Conservation (phyloP, 2,113 vertebrate genomes). For the Larimichthys polyactis region DNA sequence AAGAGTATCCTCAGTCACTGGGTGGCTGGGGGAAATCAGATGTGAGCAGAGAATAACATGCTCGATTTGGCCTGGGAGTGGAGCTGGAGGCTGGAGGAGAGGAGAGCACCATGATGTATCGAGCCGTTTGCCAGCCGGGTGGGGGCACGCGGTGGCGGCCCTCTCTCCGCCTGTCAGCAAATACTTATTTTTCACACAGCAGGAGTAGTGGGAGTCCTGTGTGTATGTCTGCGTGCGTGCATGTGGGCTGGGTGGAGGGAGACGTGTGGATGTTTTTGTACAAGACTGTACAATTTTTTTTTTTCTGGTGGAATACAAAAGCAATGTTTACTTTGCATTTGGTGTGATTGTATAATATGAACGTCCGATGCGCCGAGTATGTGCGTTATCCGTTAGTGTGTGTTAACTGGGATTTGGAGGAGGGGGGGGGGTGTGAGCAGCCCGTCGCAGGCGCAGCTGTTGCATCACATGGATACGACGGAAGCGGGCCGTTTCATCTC, state of each 20-base stretch:
- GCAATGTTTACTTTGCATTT: constrained; percentile 33
- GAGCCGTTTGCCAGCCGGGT: constrained; percentile 89
- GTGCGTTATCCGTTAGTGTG: neutral
- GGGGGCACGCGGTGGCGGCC: constrained; percentile 82
- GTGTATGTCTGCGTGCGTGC: constrained; percentile 64
- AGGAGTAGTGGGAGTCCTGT: constrained; percentile 86
- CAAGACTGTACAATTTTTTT: constrained; percentile 12
- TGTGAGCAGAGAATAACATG: constrained; percentile 94
- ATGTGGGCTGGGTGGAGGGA: constrained; percentile 42
- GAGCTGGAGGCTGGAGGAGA: constrained; percentile 62
- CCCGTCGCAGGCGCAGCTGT: constrained; percentile 88
- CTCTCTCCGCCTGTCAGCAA: constrained; percentile 91
- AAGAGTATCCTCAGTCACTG: constrained; percentile 87
- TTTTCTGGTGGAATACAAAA: constrained; percentile 15
- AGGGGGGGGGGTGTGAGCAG: constrained; percentile 85
- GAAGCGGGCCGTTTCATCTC: constrained; percentile 84
- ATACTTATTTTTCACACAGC: constrained; percentile 95
- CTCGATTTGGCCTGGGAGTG: constrained; percentile 89
- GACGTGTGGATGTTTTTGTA: constrained; percentile 38
- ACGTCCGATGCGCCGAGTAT: neutral
- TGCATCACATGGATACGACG: constrained; percentile 70
- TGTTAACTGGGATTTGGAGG: constrained; percentile 49
- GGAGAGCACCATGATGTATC: constrained; percentile 88
- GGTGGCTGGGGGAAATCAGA: constrained; percentile 88
- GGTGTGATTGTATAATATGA: neutral